Percentiles rank a stretch among this genome's conserved stretches.
phyloP scores from a whole-genome alignment of 92 coral and sea anemone genomes.

The Phenganax stokvisi region DNA sequence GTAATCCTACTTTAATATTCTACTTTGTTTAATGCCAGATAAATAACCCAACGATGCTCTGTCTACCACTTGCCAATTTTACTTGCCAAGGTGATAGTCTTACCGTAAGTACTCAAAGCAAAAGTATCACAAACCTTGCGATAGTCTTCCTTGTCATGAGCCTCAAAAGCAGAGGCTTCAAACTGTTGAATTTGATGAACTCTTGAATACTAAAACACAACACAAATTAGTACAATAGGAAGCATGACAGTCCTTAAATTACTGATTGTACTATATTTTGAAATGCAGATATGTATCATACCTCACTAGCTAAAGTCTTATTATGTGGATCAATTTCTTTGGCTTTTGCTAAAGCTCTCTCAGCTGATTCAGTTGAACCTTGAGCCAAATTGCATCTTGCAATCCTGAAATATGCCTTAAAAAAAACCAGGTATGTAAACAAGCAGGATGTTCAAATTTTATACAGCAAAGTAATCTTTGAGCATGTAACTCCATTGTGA shows the following conservation, averaged over 20 bases:
- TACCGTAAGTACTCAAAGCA: not conserved
- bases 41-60: not conserved
- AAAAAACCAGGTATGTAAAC: conserved; percentile 1
- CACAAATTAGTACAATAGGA: not conserved
- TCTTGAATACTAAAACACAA: conserved; percentile 21
- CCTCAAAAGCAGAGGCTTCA: conserved; percentile 83
- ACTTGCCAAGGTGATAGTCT: not conserved
- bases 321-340: conserved; percentile 76
- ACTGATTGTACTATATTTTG: not conserved
- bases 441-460: not conserved
- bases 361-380: conserved; percentile 82
- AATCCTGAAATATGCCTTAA: conserved; percentile 85
- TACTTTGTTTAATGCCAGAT: not conserved
- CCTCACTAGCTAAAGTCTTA: conserved; percentile 83
- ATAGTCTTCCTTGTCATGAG: conserved; percentile 80
- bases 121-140: conserved; percentile 59
- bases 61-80: not conserved
- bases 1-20: not conserved
- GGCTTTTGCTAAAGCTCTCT: conserved; percentile 65
- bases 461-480: not conserved
- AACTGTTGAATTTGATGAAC: conserved; percentile 60
- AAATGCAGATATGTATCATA: conserved; percentile 31
- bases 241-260: too few relatives aligned
- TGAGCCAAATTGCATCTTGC: conserved; percentile 87
- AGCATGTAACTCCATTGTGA: not conserved